Conservation (phyloP, 2,888 invertebrate species). For the Phytoseiulus persimilis region DNA sequence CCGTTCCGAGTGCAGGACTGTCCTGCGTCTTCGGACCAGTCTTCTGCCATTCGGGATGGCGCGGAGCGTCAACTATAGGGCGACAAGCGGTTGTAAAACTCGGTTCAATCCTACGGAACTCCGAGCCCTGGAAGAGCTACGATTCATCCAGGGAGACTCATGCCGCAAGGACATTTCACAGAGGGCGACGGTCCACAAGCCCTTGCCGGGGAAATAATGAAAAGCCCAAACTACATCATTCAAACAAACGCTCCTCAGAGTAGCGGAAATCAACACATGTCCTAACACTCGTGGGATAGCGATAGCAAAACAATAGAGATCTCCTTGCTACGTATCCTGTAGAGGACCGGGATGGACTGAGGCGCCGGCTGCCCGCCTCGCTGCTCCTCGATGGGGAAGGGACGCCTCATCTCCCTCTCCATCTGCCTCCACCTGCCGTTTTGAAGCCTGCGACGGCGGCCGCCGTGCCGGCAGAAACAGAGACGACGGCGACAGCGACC, state of each 20-base stretch:
- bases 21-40: not conserved
- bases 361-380: not conserved
- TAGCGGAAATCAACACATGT: not conserved
- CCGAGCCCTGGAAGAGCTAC: conserved; percentile 28
- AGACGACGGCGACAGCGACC: too few species aligned
- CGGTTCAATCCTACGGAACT: conserved; percentile 16
- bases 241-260: not conserved
- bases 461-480: too few species aligned
- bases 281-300: conserved; percentile 5
- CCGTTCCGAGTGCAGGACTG: conserved; percentile 32
- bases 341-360: conserved; percentile 5
- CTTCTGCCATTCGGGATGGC: not conserved
- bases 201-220: not conserved
- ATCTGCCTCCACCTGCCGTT: conserved; percentile 13
- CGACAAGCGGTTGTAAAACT: conserved; percentile 24
- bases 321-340: not conserved
- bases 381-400: conserved; percentile 6
- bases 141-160: conserved; percentile 32
- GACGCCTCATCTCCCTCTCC: conserved; percentile 24
- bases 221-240: not conserved
- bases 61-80: not conserved
- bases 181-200: not conserved
- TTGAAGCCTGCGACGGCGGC: not conserved
- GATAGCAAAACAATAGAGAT: not conserved
- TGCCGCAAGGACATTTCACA: not conserved